These are phyloP conservation scores for Todiramphus saurophagus DNA, from an alignment of 2,113 vertebrate species.

Conservation along the genomic window DNA sequence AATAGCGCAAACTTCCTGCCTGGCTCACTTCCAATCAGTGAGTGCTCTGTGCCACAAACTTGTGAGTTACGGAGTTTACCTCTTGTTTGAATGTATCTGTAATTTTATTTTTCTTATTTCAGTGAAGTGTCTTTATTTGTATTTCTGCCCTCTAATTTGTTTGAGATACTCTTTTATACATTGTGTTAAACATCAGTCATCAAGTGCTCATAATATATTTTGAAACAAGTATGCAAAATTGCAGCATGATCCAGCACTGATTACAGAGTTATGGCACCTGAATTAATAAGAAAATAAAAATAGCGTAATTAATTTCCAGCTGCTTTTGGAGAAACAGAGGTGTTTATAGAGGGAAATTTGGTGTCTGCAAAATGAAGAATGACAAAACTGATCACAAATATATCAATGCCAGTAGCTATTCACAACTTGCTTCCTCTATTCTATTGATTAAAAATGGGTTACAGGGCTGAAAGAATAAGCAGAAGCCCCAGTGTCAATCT, in stretches of 20 bases:
- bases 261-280: slow-evolving; percentile 36
- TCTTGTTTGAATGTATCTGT: not conserved
- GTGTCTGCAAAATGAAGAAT: slow-evolving; percentile 8
- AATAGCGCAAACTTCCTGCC: not conserved
- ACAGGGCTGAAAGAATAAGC: not conserved
- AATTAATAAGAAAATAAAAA: slow-evolving; percentile 65
- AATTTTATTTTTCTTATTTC: not conserved
- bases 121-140: slow-evolving; percentile 22
- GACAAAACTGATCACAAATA: not conserved
- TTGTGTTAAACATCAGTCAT: slow-evolving; percentile 44
- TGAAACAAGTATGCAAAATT: slow-evolving; percentile 45
- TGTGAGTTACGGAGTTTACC: not conserved
- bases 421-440: not conserved
- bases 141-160: slow-evolving; percentile 45
- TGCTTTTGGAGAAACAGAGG: slow-evolving; percentile 53
- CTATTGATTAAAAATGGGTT: not conserved
- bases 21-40: not conserved
- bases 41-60: not conserved
- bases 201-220: slow-evolving; percentile 46
- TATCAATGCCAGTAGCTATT: not conserved
- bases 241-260: slow-evolving; percentile 43
- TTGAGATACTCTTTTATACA: slow-evolving; percentile 31
- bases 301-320: slow-evolving; percentile 58
- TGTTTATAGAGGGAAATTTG: not conserved
- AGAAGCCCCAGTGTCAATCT: not conserved